Base-by-base conservation (phyloP, 1,140 invertebrate species). In the Saccostrea glomerata region DNA sequence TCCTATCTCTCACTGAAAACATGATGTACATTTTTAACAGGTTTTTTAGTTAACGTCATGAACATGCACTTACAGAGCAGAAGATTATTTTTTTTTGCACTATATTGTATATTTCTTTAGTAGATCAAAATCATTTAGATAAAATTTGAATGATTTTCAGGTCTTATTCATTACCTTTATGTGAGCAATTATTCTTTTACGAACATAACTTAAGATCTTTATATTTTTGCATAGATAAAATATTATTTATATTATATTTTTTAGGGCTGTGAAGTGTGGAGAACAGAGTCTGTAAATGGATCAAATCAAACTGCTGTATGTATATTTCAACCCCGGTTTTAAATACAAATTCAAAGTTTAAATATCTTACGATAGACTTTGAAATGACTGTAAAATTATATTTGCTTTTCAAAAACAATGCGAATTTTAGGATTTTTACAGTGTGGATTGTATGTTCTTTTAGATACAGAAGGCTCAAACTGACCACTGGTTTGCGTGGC, bases 401-500 rank as follows among this genome's bases (percentile, higher is more conserved):
- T 5, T 17, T 15, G 4, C 11, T 63, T 5, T 17, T 63, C 7
- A 6, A 63, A 63, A 0, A 63, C 11, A 13, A 17, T 63, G 5
- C n/a, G 5, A 63, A 20, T 63, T n/a, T 20, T 17, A 63, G 15
- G n/a, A 63, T 20, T 63, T 36, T 20, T 63, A n/a, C 3, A 15
- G 17, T 17, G 60, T 20, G 1, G 9, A 20, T 23, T 66, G 15
- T 0, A 66, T 20, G 0, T 30, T 73, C 2, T 30, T 73, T 13
- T 36, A 73, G 30, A 30, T 36, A 73, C 70, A 73, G 70, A 25
- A 36, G 13, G 25, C 25, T 73, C 70, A 73, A 40, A 25, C 70
- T 13, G 70, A 73, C 25, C 30, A 73, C 13, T 40, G 70, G 70
- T 73, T 73, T 73, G 70, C 70, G 15, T 73, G 70, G 70, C 70